A percentile compares a stretch with the other conserved stretches of the same genome.
These are phyloP conservation scores for Lineus longissimus DNA, from an alignment of 1,140 invertebrate species.

Conservation along the genomic window DNA sequence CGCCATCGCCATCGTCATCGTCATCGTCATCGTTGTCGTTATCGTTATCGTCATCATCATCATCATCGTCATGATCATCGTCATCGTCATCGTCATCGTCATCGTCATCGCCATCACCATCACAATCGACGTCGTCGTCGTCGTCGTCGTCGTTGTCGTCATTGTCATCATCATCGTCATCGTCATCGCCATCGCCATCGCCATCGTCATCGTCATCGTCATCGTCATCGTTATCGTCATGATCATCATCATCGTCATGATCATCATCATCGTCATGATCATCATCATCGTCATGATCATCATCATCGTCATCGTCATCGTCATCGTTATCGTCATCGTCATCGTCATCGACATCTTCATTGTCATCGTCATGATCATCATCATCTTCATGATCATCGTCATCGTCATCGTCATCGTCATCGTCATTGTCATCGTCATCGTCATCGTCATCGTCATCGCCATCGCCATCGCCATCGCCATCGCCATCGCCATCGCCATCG, in stretches of 20 bases:
- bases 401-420: constrained; percentile 10
- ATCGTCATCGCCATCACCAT: too few relatives aligned
- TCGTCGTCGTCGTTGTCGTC: too few relatives aligned
- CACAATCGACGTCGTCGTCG: too few relatives aligned
- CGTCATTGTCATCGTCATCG: constrained; percentile 8
- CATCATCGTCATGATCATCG: too few relatives aligned
- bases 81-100: too few relatives aligned
- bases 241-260: too few relatives aligned
- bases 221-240: too few relatives aligned
- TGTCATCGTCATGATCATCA: too few relatives aligned
- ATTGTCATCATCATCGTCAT: constrained; percentile 2
- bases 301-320: background rate
- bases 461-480: constrained; percentile 5
- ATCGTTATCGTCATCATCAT: background rate
- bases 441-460: constrained; percentile 12
- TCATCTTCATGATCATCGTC: background rate
- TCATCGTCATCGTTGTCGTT: background rate
- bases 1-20: background rate
- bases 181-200: background rate
- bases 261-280: too few relatives aligned
- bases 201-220: background rate
- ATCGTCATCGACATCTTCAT: constrained; percentile 3
- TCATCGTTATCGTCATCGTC: background rate
- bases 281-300: too few relatives aligned
- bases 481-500: constrained; percentile 6